phyloP scores from a whole-genome alignment of 64 coral and sea anemone species.

The Catalaphyllia jardinei region DNA sequence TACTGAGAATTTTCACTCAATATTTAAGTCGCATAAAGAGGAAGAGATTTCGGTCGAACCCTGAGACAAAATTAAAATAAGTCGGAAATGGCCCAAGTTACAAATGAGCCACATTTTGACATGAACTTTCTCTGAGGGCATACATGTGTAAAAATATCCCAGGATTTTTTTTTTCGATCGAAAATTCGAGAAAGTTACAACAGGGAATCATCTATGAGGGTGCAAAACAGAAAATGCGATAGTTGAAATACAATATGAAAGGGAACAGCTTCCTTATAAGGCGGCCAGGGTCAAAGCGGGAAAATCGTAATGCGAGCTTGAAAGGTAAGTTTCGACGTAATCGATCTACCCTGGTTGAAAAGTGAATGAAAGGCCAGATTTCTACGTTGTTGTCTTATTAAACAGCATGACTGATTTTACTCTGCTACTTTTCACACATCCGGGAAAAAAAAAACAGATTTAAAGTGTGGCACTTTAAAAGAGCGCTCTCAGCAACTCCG shows the following conservation, averaged over 20 bases:
- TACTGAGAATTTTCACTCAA: too few relatives aligned
- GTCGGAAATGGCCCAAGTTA: too few relatives aligned
- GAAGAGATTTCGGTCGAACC: too few relatives aligned
- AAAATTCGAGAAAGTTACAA: neutral
- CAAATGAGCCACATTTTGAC: too few relatives aligned
- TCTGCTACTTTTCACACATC: neutral
- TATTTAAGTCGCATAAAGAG: too few relatives aligned
- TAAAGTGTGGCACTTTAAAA: neutral
- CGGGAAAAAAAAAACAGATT: neutral
- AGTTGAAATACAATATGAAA: neutral
- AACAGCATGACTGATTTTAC: neutral
- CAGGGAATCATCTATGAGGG: neutral
- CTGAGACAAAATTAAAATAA: too few relatives aligned
- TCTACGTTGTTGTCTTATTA: neutral
- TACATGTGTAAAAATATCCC: too few relatives aligned
- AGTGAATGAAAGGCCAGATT: conserved; percentile 1
- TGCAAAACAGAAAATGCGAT: neutral
- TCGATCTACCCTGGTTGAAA: conserved; percentile 2
- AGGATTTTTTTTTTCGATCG: neutral
- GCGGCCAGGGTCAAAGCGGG: neutral
- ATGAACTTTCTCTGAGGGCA: too few relatives aligned
- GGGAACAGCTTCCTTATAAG: neutral
- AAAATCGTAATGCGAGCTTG: conserved; percentile 1
- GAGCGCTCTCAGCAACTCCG: neutral
- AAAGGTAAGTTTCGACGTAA: neutral